Conservation (phyloP, 1,140 invertebrate species). For the Gryllus bimaculatus region DNA sequence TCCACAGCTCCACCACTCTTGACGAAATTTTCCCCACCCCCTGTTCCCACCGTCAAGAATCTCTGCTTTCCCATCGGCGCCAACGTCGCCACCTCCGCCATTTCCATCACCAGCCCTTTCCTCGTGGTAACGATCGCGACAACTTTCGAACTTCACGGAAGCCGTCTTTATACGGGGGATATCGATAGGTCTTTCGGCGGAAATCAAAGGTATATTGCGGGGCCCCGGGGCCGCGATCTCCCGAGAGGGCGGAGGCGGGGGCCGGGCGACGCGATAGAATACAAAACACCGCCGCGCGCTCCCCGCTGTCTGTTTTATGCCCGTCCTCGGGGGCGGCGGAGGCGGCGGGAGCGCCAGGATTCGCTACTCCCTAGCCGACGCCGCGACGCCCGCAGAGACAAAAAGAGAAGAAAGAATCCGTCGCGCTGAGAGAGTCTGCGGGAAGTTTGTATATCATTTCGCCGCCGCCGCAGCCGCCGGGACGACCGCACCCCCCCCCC, state of each 20-base stretch:
- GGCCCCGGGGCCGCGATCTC: not conserved
- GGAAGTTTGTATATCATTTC: slow-evolving; percentile 5
- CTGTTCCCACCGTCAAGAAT: no score
- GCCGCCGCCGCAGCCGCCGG: not conserved
- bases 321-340: no score
- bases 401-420: not conserved
- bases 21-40: no score
- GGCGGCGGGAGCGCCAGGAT: not conserved
- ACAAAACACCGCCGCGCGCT: not conserved
- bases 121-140: no score
- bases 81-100: no score
- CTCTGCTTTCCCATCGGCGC: no score
- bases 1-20: no score
- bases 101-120: no score
- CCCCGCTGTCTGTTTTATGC: not conserved
- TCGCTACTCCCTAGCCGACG: not conserved
- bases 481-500: not conserved
- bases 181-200: not conserved
- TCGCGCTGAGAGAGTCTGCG: not conserved
- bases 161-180: not conserved
- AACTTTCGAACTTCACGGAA: no score
- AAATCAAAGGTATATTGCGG: not conserved
- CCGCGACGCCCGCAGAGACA: not conserved
- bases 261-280: not conserved
- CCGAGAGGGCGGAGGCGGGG: no score